Evolutionary conservation across 2,797 vertebrate genomes (phyloP), one percentile per base, ranked within the genome.

Genomic region (Cryptoprocta ferox): DNA sequence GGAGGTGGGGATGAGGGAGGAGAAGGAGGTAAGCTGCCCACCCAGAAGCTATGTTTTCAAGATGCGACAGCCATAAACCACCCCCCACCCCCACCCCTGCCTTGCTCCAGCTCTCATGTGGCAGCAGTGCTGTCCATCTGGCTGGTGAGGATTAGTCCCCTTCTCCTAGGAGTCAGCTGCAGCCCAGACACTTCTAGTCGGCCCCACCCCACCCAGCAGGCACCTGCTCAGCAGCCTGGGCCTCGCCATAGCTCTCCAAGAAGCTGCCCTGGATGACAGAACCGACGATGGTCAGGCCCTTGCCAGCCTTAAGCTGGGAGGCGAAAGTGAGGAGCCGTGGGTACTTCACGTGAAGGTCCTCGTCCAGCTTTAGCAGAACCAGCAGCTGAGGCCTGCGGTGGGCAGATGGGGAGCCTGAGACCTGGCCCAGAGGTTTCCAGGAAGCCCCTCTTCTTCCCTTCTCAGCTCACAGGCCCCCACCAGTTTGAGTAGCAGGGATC

Each of bases 161-260:
- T 85, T 76, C 50, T 68, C 37, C 39, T 42, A 12, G 2, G 24
- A 42, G 56, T 37, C 75, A 83, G 85, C 42, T 81, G 24, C 0
- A 71, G 75, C 68, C 59, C 24, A 32, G 96, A 53, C 32, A 59
- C 24, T 45, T 88, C 1, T 32, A 61, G 59, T 42, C 45, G 2
- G 11, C 35, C 84, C 94, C 11, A 2, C 12, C 50, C 84, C 15
- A 28, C 4, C 6, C 10, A 19, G 50, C 14, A 45, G 39, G 91
- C 95, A 99, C 99, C 99, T 99, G 99, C 98, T 99, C 99, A 76
- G 99, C 99, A 3, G 99, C 99, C 96, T 99, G 99, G 89, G 99
- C 99, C 98, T 99, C 99, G 85, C 99, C 99, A 0, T 99, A 99
- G 90, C 99, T 99, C 95, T 99, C 99, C 97, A 99, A 98, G 98